Evolutionary conservation across 1,140 invertebrate species (phyloP).

Genomic region (Zophobas morio): DNA sequence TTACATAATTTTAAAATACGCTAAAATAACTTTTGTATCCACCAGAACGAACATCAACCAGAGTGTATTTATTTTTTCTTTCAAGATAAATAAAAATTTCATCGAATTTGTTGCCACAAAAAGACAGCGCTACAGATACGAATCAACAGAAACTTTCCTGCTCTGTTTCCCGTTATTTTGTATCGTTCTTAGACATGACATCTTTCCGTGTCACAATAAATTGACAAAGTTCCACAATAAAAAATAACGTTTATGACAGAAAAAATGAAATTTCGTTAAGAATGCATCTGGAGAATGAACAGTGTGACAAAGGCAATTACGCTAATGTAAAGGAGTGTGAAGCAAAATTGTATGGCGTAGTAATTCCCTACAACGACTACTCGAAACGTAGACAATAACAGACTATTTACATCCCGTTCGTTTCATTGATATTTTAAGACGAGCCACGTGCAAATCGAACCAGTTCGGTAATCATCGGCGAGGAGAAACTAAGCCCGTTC

Average conservation of each 20-base stretch:
- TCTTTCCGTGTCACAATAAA: slow-evolving; percentile 16
- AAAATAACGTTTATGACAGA: slow-evolving; percentile 32
- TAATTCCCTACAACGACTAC: slow-evolving; percentile 25
- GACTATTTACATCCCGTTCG: slow-evolving; percentile 32
- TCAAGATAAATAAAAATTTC: slow-evolving; percentile 10
- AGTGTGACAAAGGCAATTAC: slow-evolving; percentile 30
- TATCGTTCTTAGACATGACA: neutral
- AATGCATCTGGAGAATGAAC: slow-evolving; percentile 1
- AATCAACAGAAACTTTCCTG: slow-evolving; percentile 9
- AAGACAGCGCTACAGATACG: slow-evolving; percentile 8
- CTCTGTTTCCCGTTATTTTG: neutral
- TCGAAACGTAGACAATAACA: slow-evolving; percentile 18
- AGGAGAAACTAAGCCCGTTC: neutral
- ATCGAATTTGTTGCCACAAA: slow-evolving; percentile 1
- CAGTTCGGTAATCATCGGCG: slow-evolving; percentile 25
- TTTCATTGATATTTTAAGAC: slow-evolving; percentile 38
- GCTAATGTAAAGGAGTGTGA: slow-evolving; percentile 23
- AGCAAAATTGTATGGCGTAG: slow-evolving; percentile 31
- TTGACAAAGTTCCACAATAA: slow-evolving; percentile 19
- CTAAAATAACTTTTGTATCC: no score
- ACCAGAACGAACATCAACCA: no score
- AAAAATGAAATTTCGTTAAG: slow-evolving; percentile 13
- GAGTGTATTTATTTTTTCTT: no score
- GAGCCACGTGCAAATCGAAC: slow-evolving; percentile 15
- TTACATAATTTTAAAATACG: no score